phyloP scores from a whole-genome alignment of 2,888 invertebrate genomes.

The Mamestra brassicae region DNA sequence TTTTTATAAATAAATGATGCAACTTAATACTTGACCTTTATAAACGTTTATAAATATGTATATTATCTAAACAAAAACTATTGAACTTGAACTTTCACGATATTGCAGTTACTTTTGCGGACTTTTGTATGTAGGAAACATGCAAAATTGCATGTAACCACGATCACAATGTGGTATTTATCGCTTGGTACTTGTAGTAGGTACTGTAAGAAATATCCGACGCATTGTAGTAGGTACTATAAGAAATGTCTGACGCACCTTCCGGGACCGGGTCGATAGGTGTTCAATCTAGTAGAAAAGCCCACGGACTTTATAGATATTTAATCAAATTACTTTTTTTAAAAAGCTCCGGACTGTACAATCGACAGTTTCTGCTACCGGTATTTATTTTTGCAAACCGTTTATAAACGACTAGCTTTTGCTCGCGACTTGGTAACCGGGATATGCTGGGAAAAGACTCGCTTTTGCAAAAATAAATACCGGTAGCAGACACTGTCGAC shows the following conservation, averaged over 20 bases:
- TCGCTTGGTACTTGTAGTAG: background rate
- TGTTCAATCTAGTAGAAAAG: background rate
- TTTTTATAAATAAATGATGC: constrained; percentile 1
- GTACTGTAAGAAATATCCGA: background rate
- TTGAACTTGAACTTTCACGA: constrained; percentile 55
- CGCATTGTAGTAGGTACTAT: background rate
- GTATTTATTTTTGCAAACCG: too few species aligned
- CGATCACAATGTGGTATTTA: background rate
- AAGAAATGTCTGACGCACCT: background rate
- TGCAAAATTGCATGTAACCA: background rate
- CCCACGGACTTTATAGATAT: background rate
- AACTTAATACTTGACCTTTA: constrained; percentile 30
- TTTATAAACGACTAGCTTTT: too few species aligned
- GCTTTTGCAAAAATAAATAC: too few species aligned
- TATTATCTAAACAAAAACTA: constrained; percentile 15
- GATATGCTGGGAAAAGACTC: too few species aligned
- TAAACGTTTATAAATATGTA: background rate
- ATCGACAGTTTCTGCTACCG: background rate
- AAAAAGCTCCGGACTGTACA: background rate
- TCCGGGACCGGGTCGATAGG: background rate
- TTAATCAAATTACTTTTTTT: too few species aligned
- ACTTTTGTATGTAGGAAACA: background rate
- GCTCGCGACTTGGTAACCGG: too few species aligned
- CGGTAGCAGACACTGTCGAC: too few species aligned
- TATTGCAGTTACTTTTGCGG: background rate